These are phyloP conservation scores for Lindbergichthys nudifrons DNA, from an alignment of 2,797 vertebrate genomes.

Conservation along the genomic window DNA sequence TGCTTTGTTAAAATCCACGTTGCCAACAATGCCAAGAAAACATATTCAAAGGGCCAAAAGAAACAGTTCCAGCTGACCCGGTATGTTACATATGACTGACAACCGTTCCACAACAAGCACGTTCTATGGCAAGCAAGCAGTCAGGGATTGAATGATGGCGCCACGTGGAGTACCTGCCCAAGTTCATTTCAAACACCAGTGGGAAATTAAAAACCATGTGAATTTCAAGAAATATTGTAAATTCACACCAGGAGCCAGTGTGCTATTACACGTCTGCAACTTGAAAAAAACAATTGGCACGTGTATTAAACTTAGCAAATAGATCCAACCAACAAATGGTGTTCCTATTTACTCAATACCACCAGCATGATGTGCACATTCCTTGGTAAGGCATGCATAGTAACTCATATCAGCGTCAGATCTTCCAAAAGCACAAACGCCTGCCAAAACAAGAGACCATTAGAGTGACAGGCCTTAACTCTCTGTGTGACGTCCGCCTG, in stretches of 20 bases:
- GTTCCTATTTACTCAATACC: conserved; percentile 39
- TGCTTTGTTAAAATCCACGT: conserved; percentile 53
- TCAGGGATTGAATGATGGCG: conserved; percentile 57
- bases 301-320: conserved; percentile 2
- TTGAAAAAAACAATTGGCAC: conserved; percentile 5
- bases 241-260: background rate
- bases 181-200: conserved; percentile 33
- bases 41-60: conserved; percentile 50
- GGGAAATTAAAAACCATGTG: conserved; percentile 10
- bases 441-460: conserved; percentile 66
- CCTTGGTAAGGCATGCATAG: conserved; percentile 52
- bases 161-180: conserved; percentile 51
- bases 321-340: conserved; percentile 28
- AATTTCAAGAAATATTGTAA: conserved; percentile 13
- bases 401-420: conserved; percentile 49
- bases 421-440: conserved; percentile 60
- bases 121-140: conserved; percentile 54
- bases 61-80: conserved; percentile 59
- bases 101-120: conserved; percentile 57
- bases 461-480: conserved; percentile 73
- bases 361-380: conserved; percentile 48
- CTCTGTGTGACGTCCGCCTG: conserved; percentile 67
- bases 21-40: conserved; percentile 62
- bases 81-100: conserved; percentile 62
- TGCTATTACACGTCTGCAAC: background rate